Base-by-base conservation (phyloP, 2,797 vertebrate genomes). In the Sebastes cheni region DNA sequence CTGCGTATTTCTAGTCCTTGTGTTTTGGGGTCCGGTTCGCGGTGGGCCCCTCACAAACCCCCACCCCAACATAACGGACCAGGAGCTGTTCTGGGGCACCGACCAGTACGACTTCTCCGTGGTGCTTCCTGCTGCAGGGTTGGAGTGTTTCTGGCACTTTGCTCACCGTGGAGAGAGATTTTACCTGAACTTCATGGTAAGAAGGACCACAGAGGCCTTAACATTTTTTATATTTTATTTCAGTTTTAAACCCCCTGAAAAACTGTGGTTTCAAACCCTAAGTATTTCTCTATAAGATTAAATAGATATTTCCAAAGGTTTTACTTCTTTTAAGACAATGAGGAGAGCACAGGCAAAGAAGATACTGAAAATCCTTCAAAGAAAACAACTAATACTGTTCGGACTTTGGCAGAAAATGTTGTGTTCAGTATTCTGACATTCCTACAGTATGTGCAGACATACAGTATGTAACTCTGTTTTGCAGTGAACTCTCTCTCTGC, bases 111-210 rank as follows among this genome's bases (percentile, higher is more conserved):
- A 99, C 88, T 99, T 99, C 1, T 94, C 97, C 2, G 18, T 99
- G 2, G 74, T 98, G 27, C 34, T 99, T 34, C 84, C 79, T 0
- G 97, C 96, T 0, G 86, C 93, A 0, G 84, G 79, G 0, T n/a
- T 85, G 0, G 97, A 99, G 79, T 99, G 98, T 52, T 97, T 98
- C 95, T 99, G 97, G 97, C 98, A 99, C 84, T 98, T 98, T 6
- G 96, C 97, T 0, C 95, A 97, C 54, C 91, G 86, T 1, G 95
- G 90, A 0, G 97, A 97, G 34, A 95, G 30, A 7, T 98, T 99
- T 95, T 99, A 96, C 93, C 96, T 99, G 81, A 96, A 85, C 88
- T 99, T 97, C 2, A 96, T 98, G 97, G 98, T 97, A 61, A 94
- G 96, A 72, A 3, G 2, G 30, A 27, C 27, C 20, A 1, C 34